Conservation (phyloP, 2,888 invertebrate genomes). For the Drosophila fungiperda region DNA sequence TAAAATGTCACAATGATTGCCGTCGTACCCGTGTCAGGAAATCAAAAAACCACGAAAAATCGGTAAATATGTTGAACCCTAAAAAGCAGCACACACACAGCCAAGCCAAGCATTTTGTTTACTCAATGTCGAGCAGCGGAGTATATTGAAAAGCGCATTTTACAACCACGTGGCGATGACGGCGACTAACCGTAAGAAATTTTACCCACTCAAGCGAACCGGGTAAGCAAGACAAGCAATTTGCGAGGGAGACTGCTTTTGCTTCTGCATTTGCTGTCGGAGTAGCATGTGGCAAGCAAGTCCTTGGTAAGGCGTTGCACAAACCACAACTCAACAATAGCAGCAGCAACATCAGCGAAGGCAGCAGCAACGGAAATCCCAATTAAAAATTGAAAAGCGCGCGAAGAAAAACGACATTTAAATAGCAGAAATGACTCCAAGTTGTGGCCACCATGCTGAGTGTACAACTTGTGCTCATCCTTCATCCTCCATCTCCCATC, state of each 20-base stretch:
- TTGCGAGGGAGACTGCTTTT: constrained; percentile 35
- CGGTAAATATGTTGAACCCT: constrained; percentile 67
- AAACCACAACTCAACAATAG: constrained; percentile 33
- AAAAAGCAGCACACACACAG: constrained; percentile 27
- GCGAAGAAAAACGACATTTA: constrained; percentile 72
- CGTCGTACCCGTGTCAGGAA: constrained; percentile 79
- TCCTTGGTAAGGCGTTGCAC: constrained; percentile 58
- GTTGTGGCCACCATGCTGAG: constrained; percentile 59
- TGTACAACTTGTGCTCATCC: constrained; percentile 43
- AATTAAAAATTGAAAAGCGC: constrained; percentile 79
- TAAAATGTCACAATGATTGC: constrained; percentile 82
- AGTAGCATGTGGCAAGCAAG: constrained; percentile 11
- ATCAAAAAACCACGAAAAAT: constrained; percentile 78
- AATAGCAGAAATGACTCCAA: constrained; percentile 54
- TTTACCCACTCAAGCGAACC: constrained; percentile 52
- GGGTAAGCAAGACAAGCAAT: constrained; percentile 31
- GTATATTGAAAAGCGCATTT: constrained; percentile 77
- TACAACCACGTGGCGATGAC: constrained; percentile 51
- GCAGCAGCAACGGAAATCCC: constrained; percentile 63
- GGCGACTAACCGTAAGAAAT: constrained; percentile 56
- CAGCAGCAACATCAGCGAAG: constrained; percentile 11
- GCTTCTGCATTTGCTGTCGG: neutral
- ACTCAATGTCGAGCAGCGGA: constrained; percentile 30
- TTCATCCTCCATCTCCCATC: constrained; percentile 4
- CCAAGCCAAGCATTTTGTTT: constrained; percentile 33